Percentiles rank a stretch among this genome's conserved stretches.
Evolutionary conservation across 2,113 vertebrate genomes (phyloP).

Genomic region (Penelope pileata): DNA sequence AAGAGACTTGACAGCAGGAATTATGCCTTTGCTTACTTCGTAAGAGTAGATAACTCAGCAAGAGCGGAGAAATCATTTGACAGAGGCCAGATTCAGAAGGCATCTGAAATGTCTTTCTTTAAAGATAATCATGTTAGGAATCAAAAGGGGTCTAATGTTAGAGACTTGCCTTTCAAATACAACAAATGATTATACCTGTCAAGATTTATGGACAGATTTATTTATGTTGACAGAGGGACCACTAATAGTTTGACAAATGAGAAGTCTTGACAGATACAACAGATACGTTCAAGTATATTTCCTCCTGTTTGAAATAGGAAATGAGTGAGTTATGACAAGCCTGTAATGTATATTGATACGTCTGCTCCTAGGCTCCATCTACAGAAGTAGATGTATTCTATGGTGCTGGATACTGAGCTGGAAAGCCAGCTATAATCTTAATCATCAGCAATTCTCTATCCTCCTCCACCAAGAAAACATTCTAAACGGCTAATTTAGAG

Average conservation of each 20-base stretch:
- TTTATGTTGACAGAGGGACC: slow-evolving; percentile 81
- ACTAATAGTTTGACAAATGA: slow-evolving; percentile 82
- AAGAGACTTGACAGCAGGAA: slow-evolving; percentile 68
- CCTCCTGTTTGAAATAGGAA: slow-evolving; percentile 65
- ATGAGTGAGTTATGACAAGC: slow-evolving; percentile 68
- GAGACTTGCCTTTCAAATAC: slow-evolving; percentile 80
- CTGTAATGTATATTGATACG: slow-evolving; percentile 46
- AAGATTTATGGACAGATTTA: slow-evolving; percentile 85
- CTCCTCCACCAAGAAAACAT: neutral
- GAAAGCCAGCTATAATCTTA: neutral
- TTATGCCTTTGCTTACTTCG: slow-evolving; percentile 66
- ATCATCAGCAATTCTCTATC: neutral
- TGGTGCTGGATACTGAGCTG: neutral
- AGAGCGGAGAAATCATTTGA: slow-evolving; percentile 75
- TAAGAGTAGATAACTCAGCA: slow-evolving; percentile 74
- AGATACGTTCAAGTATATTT: slow-evolving; percentile 76
- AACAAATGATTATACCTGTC: slow-evolving; percentile 83
- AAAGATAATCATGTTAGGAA: slow-evolving; percentile 80
- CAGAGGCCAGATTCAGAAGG: slow-evolving; percentile 79
- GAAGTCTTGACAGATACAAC: slow-evolving; percentile 78
- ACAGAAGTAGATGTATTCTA: slow-evolving; percentile 6
- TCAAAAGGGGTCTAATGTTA: slow-evolving; percentile 79
- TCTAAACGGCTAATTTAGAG: slow-evolving; percentile 16
- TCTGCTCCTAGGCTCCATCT: neutral
- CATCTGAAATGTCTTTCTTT: slow-evolving; percentile 76